A percentile compares a stretch with the other conserved stretches of the same genome.
These are phyloP conservation scores for Schizopygopsis malacanthus DNA, from an alignment of 2,797 vertebrate genomes.

Conservation along the genomic window DNA sequence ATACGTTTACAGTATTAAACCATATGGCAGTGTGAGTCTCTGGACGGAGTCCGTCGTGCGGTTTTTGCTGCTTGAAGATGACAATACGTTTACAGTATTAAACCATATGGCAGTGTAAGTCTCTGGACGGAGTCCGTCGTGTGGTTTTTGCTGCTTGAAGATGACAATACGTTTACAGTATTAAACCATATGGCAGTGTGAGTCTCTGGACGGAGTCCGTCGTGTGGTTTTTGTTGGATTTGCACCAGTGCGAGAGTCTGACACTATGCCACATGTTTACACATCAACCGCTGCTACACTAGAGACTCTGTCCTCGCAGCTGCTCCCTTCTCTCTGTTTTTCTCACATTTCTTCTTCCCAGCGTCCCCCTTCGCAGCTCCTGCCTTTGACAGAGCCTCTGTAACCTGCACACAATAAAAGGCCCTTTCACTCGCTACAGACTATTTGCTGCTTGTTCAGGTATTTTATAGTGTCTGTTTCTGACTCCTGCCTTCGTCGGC, in stretches of 20 bases:
- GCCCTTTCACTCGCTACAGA: constrained; percentile 29
- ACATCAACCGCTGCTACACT: constrained; percentile 13
- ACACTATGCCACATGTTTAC: constrained; percentile 38
- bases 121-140: too few species aligned
- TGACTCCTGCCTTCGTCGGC: constrained; percentile 19
- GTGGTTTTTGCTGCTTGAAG: constrained; percentile 7
- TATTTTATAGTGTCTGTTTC: constrained; percentile 40
- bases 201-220: constrained; percentile 9
- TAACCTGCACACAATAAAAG: constrained; percentile 31
- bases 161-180: constrained; percentile 25
- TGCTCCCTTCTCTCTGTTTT: constrained; percentile 14
- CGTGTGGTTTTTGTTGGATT: constrained; percentile 1
- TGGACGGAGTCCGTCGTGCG: too few species aligned
- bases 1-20: too few species aligned
- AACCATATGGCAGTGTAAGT: too few species aligned
- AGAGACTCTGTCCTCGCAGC: constrained; percentile 31
- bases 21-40: too few species aligned
- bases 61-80: too few species aligned
- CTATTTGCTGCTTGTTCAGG: constrained; percentile 48
- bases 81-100: too few species aligned
- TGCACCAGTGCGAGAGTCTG: not conserved
- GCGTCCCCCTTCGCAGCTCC: constrained; percentile 9
- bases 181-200: constrained; percentile 26
- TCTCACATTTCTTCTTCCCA: not conserved
- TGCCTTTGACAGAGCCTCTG: constrained; percentile 24